phyloP scores from a whole-genome alignment of 2,888 invertebrate genomes.

The Anticlea derivata region DNA sequence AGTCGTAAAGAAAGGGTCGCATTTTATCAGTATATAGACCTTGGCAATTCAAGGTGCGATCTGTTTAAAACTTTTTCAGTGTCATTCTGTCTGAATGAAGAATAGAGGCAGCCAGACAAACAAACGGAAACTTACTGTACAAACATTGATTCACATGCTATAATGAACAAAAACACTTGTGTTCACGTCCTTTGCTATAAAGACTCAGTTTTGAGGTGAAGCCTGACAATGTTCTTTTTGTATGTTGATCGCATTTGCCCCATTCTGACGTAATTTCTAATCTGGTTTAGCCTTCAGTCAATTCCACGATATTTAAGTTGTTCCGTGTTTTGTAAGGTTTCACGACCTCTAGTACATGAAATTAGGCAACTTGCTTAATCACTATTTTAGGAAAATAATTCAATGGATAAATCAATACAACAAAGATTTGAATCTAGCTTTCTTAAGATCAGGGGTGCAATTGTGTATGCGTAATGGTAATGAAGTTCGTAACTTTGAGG shows the following conservation, averaged over 20 bases:
- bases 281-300: conserved; percentile 36
- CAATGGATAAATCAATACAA: too few relatives aligned
- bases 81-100: conserved; percentile 1
- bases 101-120: conserved; percentile 18
- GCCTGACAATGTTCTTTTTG: conserved; percentile 60
- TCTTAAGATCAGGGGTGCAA: too few relatives aligned
- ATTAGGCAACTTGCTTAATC: too few relatives aligned
- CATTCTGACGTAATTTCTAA: conserved; percentile 52
- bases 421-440: too few relatives aligned
- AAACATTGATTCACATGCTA: conserved; percentile 32
- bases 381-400: too few relatives aligned
- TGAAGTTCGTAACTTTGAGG: too few relatives aligned
- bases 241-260: conserved; percentile 47
- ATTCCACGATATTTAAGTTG: conserved; percentile 19
- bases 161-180: conserved; percentile 23
- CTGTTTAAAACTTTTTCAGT: neutral
- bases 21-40: too few relatives aligned
- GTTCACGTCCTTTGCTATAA: conserved; percentile 56
- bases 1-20: too few relatives aligned
- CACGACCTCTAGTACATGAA: neutral
- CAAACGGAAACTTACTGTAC: conserved; percentile 22
- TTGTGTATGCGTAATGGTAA: too few relatives aligned
- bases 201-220: conserved; percentile 57
- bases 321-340: conserved; percentile 23
- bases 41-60: neutral